Percentiles rank a stretch among this genome's conserved stretches.
phyloP scores from a whole-genome alignment of 2,797 vertebrate species.

The Tragelaphus oryx region DNA sequence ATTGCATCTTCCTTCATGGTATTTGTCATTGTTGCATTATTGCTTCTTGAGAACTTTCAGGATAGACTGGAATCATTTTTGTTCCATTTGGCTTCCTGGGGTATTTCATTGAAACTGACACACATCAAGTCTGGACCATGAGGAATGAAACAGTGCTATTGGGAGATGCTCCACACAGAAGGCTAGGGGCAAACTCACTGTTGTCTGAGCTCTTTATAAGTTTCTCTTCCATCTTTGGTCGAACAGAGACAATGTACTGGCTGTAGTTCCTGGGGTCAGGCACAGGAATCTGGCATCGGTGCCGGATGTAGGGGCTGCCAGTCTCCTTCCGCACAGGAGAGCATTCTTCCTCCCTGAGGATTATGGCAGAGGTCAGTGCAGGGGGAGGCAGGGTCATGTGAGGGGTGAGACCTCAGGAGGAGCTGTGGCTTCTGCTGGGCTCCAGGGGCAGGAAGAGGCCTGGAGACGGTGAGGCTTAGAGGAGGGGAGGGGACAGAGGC shows the following conservation, averaged over 20 bases:
- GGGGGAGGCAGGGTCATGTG: rapidly evolving
- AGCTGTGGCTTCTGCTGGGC: background rate
- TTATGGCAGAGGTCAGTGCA: background rate
- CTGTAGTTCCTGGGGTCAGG: background rate
- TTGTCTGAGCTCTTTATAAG: conserved; percentile 36
- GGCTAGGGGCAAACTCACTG: conserved; percentile 73
- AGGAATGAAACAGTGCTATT: rapidly evolving
- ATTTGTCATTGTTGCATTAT: too few relatives aligned
- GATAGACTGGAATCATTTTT: background rate
- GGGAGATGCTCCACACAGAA: rapidly evolving
- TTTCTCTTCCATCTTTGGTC: conserved; percentile 57
- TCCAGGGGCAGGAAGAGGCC: background rate
- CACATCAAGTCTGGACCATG: rapidly evolving
- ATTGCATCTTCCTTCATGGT: rapidly evolving
- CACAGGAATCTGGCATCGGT: conserved; percentile 76
- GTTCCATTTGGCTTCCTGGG: background rate
- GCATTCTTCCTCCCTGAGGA: conserved; percentile 79
- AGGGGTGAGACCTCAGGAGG: too few relatives aligned
- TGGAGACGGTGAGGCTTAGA: background rate
- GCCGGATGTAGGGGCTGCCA: background rate
- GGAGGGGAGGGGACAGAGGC: background rate
- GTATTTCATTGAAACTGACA: background rate
- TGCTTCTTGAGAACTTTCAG: background rate
- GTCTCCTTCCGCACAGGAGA: conserved; percentile 33
- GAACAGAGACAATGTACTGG: conserved; percentile 73